Conservation (phyloP, 2,113 vertebrate species). For the Passer domesticus region DNA sequence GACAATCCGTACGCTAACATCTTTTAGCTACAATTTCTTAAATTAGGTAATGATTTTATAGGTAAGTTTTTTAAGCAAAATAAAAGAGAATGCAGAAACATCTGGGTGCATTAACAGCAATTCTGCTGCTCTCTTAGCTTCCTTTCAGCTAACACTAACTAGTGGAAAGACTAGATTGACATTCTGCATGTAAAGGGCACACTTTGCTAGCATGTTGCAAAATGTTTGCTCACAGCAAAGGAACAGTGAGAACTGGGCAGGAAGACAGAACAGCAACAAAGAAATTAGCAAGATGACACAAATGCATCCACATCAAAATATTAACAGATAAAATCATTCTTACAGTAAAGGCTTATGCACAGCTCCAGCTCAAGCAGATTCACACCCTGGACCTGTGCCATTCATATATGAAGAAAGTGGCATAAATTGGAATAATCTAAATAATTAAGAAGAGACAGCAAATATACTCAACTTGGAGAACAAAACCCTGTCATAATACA, state of each 20-base stretch:
- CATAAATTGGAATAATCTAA: neutral
- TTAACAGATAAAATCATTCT: neutral
- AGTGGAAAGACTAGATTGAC: neutral
- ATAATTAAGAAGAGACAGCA: neutral
- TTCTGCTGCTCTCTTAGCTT: neutral
- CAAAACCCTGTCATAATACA: neutral
- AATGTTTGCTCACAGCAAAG: neutral
- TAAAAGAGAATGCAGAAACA: neutral
- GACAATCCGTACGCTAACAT: neutral
- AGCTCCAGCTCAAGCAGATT: neutral
- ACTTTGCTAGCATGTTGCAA: neutral
- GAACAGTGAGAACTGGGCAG: neutral
- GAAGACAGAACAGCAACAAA: neutral
- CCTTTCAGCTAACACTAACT: neutral
- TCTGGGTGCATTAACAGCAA: neutral
- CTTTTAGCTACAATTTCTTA: neutral
- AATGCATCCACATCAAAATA: neutral
- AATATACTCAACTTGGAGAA: neutral
- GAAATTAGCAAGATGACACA: neutral
- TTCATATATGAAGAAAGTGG: fast-evolving
- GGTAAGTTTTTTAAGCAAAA: neutral
- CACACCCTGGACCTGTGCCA: neutral
- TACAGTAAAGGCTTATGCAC: neutral
- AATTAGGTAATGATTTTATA: neutral
- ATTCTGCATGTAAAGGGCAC: neutral